Conservation (phyloP, 2,797 vertebrate species). For the Spizella passerina region DNA sequence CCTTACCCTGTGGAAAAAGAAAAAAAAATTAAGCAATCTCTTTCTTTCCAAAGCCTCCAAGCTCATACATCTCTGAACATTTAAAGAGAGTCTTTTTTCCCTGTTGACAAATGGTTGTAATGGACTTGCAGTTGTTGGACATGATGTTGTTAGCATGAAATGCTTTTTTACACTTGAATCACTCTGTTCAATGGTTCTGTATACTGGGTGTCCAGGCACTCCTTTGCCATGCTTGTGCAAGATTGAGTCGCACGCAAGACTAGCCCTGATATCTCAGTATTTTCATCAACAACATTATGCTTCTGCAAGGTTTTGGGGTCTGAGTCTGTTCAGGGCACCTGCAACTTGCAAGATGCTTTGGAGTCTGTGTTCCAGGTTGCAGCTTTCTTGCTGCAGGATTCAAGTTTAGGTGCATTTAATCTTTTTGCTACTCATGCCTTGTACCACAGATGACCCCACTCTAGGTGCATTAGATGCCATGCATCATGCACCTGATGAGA, state of each 20-base stretch:
- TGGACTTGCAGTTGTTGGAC: not conserved
- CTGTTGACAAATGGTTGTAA: not conserved
- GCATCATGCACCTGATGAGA: not conserved
- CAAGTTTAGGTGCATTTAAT: not conserved
- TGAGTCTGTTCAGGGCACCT: not conserved
- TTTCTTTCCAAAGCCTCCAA: not conserved
- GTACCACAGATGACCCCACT: not conserved
- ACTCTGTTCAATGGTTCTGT: not conserved
- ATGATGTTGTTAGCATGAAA: not conserved
- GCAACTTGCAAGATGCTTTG: not conserved
- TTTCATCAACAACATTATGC: not conserved
- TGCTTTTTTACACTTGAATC: not conserved
- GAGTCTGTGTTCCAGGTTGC: not conserved
- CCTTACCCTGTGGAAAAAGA: not conserved
- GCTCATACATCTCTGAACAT: not conserved
- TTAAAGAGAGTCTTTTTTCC: not conserved
- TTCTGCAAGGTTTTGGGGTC: not conserved
- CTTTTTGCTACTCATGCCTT: not conserved
- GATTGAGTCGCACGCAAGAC: rapidly evolving
- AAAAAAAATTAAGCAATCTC: not conserved
- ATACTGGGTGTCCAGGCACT: not conserved
- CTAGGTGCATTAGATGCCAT: not conserved
- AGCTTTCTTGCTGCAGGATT: not conserved
- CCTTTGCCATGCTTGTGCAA: not conserved
- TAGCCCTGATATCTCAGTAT: not conserved